phyloP scores from a whole-genome alignment of 2,888 invertebrate species.

The Nezara viridula region DNA sequence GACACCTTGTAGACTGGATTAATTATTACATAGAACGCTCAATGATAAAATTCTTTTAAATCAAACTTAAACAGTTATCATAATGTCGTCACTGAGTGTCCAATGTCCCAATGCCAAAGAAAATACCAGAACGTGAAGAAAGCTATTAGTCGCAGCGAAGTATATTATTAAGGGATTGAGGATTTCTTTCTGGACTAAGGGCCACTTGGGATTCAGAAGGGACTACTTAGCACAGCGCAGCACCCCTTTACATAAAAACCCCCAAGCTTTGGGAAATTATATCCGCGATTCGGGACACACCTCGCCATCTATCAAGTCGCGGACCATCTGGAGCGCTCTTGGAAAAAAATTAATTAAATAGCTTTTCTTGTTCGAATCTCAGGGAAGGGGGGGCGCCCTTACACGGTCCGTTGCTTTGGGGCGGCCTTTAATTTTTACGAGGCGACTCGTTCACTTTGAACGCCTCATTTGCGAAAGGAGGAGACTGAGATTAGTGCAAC shows the following conservation, averaged over 20 bases:
- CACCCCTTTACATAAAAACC: slow-evolving; percentile 48
- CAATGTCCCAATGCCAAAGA: too few species aligned
- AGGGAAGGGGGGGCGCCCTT: slow-evolving; percentile 48
- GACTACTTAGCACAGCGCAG: slow-evolving; percentile 48
- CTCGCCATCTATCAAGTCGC: slow-evolving; percentile 46
- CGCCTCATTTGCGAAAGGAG: slow-evolving; percentile 40
- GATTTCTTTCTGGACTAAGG: slow-evolving; percentile 48
- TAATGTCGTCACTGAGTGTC: too few species aligned
- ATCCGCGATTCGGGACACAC: slow-evolving; percentile 46
- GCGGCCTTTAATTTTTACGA: slow-evolving; percentile 66
- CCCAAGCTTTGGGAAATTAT: slow-evolving; percentile 50
- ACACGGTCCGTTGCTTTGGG: slow-evolving; percentile 62
- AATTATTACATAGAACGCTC: too few species aligned
- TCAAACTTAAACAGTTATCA: too few species aligned
- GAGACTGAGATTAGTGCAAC: slow-evolving; percentile 7
- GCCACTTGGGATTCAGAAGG: slow-evolving; percentile 55
- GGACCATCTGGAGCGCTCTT: slow-evolving; percentile 64
- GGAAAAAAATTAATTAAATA: slow-evolving; percentile 67
- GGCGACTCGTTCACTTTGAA: slow-evolving; percentile 57
- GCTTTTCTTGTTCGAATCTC: slow-evolving; percentile 65
- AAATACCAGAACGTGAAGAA: neutral
- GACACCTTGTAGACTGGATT: too few species aligned
- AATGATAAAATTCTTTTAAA: too few species aligned
- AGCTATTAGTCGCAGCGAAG: neutral
- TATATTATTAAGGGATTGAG: slow-evolving; percentile 53